Percentiles rank a stretch among this genome's conserved stretches.
Conservation (phyloP, 2,797 vertebrate species). For the Macropus fuliginosus region DNA sequence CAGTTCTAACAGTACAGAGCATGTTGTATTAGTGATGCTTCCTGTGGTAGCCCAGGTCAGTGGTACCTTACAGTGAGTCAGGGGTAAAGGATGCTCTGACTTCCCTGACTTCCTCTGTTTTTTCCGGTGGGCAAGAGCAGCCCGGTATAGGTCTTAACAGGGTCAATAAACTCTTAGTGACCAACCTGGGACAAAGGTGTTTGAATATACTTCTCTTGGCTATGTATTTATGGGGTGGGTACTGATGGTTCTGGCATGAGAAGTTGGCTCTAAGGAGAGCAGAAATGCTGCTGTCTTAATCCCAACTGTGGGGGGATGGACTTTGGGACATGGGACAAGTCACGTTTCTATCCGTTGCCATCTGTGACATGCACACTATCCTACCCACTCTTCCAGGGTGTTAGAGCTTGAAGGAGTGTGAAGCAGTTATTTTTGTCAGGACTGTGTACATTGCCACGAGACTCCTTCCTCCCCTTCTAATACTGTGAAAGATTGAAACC, state of each 20-base stretch:
- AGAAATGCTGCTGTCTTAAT: neutral
- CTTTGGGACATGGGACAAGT: constrained; percentile 30
- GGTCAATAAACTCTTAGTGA: neutral
- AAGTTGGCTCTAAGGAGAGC: neutral
- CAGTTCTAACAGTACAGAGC: neutral
- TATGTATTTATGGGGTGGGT: neutral
- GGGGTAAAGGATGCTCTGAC: neutral
- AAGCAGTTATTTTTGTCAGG: constrained; percentile 40
- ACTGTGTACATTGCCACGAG: constrained; percentile 13
- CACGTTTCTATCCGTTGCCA: constrained; percentile 2
- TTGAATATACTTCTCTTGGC: neutral
- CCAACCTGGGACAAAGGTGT: neutral
- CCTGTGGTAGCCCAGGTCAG: neutral
- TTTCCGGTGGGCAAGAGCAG: neutral
- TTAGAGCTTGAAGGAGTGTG: constrained; percentile 28
- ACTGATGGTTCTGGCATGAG: neutral
- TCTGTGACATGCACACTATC: neutral
- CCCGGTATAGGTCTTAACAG: neutral
- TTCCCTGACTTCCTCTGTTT: constrained; percentile 31
- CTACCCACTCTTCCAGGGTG: constrained; percentile 18
- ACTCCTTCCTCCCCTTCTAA: constrained; percentile 45
- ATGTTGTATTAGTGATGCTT: neutral
- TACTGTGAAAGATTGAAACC: constrained; percentile 47
- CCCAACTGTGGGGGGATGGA: constrained; percentile 31
- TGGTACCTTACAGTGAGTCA: neutral